These are phyloP conservation scores for Andricus curvator DNA, from an alignment of 2,888 invertebrate genomes.

Conservation along the genomic window DNA sequence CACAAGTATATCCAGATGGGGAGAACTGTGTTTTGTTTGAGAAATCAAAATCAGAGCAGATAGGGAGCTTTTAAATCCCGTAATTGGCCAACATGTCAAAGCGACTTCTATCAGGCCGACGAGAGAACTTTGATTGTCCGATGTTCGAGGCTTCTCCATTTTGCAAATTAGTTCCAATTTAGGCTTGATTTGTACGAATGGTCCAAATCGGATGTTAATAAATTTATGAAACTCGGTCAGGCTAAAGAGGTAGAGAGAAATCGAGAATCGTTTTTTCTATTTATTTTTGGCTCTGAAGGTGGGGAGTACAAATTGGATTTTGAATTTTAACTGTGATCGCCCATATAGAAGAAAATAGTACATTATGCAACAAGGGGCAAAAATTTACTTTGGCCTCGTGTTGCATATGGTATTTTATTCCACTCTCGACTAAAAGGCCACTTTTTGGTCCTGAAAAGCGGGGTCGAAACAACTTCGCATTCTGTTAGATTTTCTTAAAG, in stretches of 20 bases:
- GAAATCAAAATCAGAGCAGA: constrained; percentile 29
- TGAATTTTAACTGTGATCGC: not conserved
- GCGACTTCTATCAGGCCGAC: constrained; percentile 25
- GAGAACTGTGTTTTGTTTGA: constrained; percentile 11
- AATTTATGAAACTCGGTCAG: constrained; percentile 30
- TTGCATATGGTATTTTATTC: no score
- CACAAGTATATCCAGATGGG: not conserved
- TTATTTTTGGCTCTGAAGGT: not conserved
- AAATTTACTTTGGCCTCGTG: no score
- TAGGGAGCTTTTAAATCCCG: constrained; percentile 17
- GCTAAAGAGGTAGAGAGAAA: not conserved
- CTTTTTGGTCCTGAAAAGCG: no score
- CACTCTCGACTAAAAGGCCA: no score
- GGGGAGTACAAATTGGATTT: not conserved
- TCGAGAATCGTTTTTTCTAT: no score
- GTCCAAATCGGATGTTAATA: constrained; percentile 14
- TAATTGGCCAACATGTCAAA: constrained; percentile 35
- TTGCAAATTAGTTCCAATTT: constrained; percentile 41
- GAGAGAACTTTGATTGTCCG: not conserved
- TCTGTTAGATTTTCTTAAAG: no score
- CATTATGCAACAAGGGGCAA: no score
- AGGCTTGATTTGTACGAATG: constrained; percentile 33
- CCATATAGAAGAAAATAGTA: no score
- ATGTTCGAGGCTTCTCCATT: constrained; percentile 1
- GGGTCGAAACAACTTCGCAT: no score